phyloP scores from a whole-genome alignment of 2,888 invertebrate genomes.

The Nemotelus nigrinus region DNA sequence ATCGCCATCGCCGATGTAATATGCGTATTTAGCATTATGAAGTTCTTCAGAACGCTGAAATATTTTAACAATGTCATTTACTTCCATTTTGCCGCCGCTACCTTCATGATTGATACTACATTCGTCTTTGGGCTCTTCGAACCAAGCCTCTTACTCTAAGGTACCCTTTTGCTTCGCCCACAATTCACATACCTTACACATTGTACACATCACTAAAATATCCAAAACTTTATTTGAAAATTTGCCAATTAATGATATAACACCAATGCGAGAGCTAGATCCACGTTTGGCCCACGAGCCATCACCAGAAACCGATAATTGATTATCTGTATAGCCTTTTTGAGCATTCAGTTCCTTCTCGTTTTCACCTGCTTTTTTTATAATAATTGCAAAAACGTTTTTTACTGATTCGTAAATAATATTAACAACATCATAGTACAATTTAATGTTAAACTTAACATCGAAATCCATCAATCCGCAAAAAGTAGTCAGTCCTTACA shows the following conservation, averaged over 20 bases:
- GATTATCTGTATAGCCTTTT: slow-evolving; percentile 8
- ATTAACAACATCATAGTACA: neutral
- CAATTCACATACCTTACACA: slow-evolving; percentile 4
- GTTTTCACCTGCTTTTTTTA: slow-evolving; percentile 18
- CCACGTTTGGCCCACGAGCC: slow-evolving; percentile 36
- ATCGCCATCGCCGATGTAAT: slow-evolving; percentile 10
- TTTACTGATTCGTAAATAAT: neutral
- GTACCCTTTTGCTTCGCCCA: slow-evolving; percentile 12
- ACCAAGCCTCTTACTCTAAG: slow-evolving; percentile 15
- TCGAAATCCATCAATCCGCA: no score
- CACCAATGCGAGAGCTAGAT: slow-evolving; percentile 30
- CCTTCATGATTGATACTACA: slow-evolving; percentile 20
- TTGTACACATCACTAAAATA: slow-evolving; percentile 4
- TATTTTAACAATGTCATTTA: slow-evolving; percentile 18
- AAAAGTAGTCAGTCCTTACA: no score
- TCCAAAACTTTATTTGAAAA: slow-evolving; percentile 29
- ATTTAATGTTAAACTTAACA: slow-evolving; percentile 18
- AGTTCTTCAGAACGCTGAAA: slow-evolving; percentile 16
- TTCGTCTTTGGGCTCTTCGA: slow-evolving; percentile 9
- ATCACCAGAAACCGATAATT: slow-evolving; percentile 31
- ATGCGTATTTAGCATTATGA: slow-evolving; percentile 11
- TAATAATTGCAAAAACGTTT: slow-evolving; percentile 16
- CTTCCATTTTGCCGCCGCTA: slow-evolving; percentile 38
- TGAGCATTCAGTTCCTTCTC: slow-evolving; percentile 28
- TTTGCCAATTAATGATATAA: slow-evolving; percentile 34